A percentile compares a stretch with the other conserved stretches of the same genome.
Evolutionary conservation across 1,140 invertebrate species (phyloP).

Genomic region (Anoplolepis gracilipes): DNA sequence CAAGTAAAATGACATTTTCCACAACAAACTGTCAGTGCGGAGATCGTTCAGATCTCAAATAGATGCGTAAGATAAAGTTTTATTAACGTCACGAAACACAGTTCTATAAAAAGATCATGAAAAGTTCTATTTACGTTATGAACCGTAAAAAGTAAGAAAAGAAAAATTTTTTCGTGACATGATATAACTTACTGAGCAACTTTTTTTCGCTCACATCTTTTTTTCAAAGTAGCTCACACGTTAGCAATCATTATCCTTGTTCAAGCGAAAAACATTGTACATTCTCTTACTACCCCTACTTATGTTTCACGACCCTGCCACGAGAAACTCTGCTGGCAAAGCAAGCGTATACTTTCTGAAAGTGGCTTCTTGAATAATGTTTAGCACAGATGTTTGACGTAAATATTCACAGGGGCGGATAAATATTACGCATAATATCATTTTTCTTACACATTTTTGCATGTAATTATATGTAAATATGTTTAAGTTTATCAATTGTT

Average conservation of each 20-base stretch:
- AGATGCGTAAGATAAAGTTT: not conserved
- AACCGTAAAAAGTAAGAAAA: not conserved
- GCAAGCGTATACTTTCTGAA: not conserved
- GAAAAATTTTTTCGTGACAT: too few species aligned
- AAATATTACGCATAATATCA: not conserved
- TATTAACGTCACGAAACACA: not conserved
- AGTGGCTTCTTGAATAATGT: not conserved
- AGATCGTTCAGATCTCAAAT: not conserved
- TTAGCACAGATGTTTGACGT: not conserved
- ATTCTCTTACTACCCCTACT: not conserved
- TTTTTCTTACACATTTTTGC: too few species aligned
- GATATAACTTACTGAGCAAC: too few species aligned
- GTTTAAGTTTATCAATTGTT: too few species aligned
- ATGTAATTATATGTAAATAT: too few species aligned
- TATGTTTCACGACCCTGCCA: not conserved
- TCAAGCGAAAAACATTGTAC: not conserved
- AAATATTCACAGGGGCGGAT: not conserved
- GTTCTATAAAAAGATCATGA: not conserved
- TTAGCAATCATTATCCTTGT: not conserved
- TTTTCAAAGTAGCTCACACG: too few species aligned
- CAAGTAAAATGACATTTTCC: constrained; percentile 27
- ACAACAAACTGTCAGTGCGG: not conserved
- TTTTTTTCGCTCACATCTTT: too few species aligned
- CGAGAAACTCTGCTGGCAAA: not conserved
- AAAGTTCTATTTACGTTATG: not conserved